phyloP scores from a whole-genome alignment of 1,140 invertebrate genomes.

The Drosophila lowei region DNA sequence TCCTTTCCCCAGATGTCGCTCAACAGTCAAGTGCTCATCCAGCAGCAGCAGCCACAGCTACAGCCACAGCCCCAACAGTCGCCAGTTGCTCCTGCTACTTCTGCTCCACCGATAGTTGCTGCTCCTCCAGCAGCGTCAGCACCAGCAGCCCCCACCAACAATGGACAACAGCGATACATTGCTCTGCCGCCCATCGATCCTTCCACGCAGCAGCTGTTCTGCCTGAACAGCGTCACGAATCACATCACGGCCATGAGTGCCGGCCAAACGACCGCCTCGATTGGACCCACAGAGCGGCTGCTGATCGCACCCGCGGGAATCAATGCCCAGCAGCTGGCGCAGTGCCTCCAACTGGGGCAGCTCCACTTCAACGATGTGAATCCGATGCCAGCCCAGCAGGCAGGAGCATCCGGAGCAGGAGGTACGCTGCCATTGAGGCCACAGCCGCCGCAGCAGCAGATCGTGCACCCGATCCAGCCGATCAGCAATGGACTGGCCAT shows the following conservation, averaged over 20 bases:
- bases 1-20: slow-evolving; percentile 51
- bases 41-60: slow-evolving; percentile 32
- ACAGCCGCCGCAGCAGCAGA: slow-evolving; percentile 75
- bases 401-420: slow-evolving; percentile 29
- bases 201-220: slow-evolving; percentile 79
- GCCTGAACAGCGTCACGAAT: slow-evolving; percentile 78
- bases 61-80: slow-evolving; percentile 26
- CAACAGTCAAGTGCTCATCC: slow-evolving; percentile 50
- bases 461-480: slow-evolving; percentile 76
- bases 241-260: slow-evolving; percentile 82
- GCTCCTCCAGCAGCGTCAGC: slow-evolving; percentile 2
- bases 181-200: slow-evolving; percentile 80
- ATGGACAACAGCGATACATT: slow-evolving; percentile 70
- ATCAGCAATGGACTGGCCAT: slow-evolving; percentile 62
- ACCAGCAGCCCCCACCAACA: slow-evolving; percentile 30
- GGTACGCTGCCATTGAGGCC: slow-evolving; percentile 51
- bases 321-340: slow-evolving; percentile 81
- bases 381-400: slow-evolving; percentile 45
- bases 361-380: slow-evolving; percentile 82
- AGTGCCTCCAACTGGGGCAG: slow-evolving; percentile 79
- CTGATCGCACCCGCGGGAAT: slow-evolving; percentile 81
- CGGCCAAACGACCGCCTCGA: slow-evolving; percentile 75
- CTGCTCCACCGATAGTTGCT: background rate
- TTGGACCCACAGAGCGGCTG: slow-evolving; percentile 77
- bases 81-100: slow-evolving; percentile 5